Percentiles rank a stretch among this genome's conserved stretches.
Conservation (phyloP, 2,888 invertebrate species). For the Lochmaea capreae region DNA sequence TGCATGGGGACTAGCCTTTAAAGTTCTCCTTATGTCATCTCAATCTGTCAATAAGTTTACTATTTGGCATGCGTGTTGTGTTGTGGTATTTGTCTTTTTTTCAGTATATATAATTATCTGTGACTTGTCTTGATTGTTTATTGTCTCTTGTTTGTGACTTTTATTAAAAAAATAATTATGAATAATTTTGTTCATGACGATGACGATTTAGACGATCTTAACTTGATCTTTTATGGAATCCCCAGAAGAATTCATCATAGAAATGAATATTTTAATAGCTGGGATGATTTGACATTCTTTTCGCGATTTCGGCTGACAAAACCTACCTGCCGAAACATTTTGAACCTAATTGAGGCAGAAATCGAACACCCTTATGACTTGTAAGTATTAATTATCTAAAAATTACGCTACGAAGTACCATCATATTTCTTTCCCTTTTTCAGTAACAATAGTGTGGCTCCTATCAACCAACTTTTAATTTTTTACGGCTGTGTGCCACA, state of each 20-base stretch:
- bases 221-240: conserved; percentile 9
- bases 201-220: background rate
- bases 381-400: conserved; percentile 8
- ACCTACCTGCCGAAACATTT: conserved; percentile 8
- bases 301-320: conserved; percentile 12
- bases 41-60: too few species aligned
- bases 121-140: too few species aligned
- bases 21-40: too few species aligned
- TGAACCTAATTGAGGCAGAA: conserved; percentile 15
- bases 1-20: too few species aligned
- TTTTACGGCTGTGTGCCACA: background rate
- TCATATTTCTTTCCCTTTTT: background rate
- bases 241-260: conserved; percentile 10
- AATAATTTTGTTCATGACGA: conserved; percentile 1
- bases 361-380: conserved; percentile 13
- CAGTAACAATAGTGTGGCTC: background rate
- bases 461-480: background rate
- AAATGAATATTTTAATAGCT: conserved; percentile 17
- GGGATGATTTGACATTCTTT: conserved; percentile 14
- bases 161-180: background rate
- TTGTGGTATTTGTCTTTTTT: too few species aligned
- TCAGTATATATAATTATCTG: too few species aligned
- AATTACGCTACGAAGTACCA: background rate
- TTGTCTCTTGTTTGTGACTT: too few species aligned
- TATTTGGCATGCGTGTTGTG: too few species aligned